Evolutionary conservation across 2,113 vertebrate species (phyloP).

Genomic region (Chrysemys picta): DNA sequence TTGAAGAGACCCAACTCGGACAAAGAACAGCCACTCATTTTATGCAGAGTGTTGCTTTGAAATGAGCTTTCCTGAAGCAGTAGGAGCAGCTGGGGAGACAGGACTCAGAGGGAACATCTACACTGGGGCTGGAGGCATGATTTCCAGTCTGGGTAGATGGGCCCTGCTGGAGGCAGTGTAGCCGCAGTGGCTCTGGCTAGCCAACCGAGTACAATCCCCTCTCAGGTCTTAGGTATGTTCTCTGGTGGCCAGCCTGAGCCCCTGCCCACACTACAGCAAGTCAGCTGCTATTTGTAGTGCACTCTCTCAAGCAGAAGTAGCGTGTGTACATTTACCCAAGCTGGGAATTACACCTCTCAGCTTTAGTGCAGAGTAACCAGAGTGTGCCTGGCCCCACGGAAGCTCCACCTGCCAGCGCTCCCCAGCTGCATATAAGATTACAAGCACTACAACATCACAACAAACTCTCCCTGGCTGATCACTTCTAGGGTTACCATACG

Average conservation of each 20-base stretch:
- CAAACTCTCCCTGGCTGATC: neutral
- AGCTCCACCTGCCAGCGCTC: neutral
- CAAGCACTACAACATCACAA: neutral
- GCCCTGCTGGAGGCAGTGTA: neutral
- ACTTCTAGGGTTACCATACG: too few relatives aligned
- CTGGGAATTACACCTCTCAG: neutral
- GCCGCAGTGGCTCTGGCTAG: neutral
- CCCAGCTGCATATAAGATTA: neutral
- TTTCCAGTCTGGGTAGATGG: neutral
- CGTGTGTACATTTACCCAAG: neutral
- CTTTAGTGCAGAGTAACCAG: neutral
- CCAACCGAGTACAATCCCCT: neutral
- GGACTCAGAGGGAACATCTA: neutral
- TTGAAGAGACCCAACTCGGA: too few relatives aligned
- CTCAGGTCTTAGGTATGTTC: neutral
- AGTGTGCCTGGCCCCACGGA: neutral
- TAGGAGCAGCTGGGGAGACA: too few relatives aligned
- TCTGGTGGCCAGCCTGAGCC: neutral
- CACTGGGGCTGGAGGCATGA: neutral
- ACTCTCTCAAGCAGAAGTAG: neutral
- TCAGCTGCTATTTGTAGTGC: neutral
- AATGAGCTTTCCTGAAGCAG: neutral
- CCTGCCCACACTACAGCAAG: neutral
- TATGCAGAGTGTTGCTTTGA: neutral
- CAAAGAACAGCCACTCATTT: too few relatives aligned